Evolutionary conservation across 2,888 invertebrate genomes (phyloP), one percentile per base, ranked within the genome.

Genomic region (Shargacucullia verbasci): DNA sequence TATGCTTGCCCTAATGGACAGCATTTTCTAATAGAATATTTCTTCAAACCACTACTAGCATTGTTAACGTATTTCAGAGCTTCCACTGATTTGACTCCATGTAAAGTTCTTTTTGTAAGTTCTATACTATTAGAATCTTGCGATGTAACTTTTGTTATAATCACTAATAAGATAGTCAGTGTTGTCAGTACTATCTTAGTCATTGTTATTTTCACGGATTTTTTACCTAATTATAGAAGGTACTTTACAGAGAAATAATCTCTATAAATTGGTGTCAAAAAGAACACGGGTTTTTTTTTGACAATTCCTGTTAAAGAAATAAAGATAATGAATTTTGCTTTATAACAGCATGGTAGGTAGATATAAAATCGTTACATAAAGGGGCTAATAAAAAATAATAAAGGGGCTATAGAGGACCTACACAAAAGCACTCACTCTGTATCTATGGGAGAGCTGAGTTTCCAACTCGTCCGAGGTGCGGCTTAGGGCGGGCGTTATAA

Each of bases 1-100:
- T 83, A 85, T 0, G 73, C 85, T n/a, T 66, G 62, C 0, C 89
- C 90, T 0, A 73, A 55, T 0, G 84, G 85, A 48, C 92, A 92
- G 38, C 92, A 92, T 59, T 91, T 92, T 5, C 78, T 59, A 0
- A 85, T 43, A 59, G 88, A 91, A 0, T 35, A 59, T 37, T 81
- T 69, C 34, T 86, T 85, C 9, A 58, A 61, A 49, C 86, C 87
- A 1, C 84, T 44, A 69, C 55, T 59, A 6, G 72, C 70, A 13
- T 85, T 82, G 1, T 72, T 47, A 40, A 73, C 82, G 63, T 86
- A 87, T 57, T 91, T 85, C 4, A 4, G 20, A 1, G 72, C 66
- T 3, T 64, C 68, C 1, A 65, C 46, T 37, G 86, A 89, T 12
- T 37, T 66, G 1, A 84, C 49, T 0, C 83, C 86, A 3, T 81